phyloP scores from a whole-genome alignment of 2,113 vertebrate genomes.

The Ctenomys sociabilis region DNA sequence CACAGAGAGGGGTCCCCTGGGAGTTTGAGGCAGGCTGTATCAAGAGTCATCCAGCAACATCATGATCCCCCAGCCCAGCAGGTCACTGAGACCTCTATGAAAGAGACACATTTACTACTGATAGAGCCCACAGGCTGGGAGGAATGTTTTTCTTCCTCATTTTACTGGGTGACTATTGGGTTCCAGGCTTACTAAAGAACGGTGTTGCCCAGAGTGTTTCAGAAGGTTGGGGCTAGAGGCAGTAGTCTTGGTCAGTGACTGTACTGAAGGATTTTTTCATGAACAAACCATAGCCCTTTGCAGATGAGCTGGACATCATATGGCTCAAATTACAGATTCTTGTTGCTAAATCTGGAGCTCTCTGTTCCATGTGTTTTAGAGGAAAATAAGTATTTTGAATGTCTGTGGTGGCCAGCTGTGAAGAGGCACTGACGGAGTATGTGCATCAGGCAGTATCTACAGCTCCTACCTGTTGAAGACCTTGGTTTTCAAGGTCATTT shows the following conservation, averaged over 20 bases:
- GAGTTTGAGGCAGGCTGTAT: neutral
- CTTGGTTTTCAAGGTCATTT: neutral
- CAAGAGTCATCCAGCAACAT: neutral
- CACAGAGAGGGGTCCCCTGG: neutral
- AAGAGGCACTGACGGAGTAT: neutral
- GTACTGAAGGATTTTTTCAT: slow-evolving; percentile 1
- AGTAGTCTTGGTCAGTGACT: neutral
- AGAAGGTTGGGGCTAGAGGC: neutral
- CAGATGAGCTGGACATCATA: neutral
- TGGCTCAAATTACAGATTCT: neutral
- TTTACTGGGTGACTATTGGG: neutral
- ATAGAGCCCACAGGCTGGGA: neutral
- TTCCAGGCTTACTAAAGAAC: neutral
- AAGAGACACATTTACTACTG: neutral
- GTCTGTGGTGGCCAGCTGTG: neutral
- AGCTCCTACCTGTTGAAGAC: neutral
- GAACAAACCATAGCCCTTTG: slow-evolving; percentile 6
- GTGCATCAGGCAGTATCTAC: neutral
- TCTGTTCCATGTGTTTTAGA: neutral
- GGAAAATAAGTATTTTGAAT: neutral
- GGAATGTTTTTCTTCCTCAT: slow-evolving; percentile 42
- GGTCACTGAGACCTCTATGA: neutral
- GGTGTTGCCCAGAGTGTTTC: neutral
- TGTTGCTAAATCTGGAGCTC: neutral
- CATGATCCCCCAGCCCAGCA: neutral